phyloP scores from a whole-genome alignment of 2,113 vertebrate genomes.

The Enhydra lutris region DNA sequence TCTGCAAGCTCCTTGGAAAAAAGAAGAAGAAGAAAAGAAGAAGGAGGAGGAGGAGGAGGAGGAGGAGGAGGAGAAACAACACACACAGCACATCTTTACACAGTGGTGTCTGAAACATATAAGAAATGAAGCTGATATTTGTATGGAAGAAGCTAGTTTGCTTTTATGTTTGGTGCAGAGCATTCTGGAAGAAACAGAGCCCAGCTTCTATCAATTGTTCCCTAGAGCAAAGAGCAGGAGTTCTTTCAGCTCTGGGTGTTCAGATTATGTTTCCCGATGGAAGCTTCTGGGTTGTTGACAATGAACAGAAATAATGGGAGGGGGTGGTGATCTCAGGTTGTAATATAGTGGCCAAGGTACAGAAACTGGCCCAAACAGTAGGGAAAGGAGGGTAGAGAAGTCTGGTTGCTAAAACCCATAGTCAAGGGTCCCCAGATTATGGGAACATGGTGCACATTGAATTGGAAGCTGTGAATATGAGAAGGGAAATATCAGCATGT shows the following conservation, averaged over 20 bases:
- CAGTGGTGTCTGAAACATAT: fast-evolving
- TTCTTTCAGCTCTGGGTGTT: neutral
- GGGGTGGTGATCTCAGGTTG: neutral
- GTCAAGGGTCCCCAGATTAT: neutral
- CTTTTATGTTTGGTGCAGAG: neutral
- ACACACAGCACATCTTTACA: too few species aligned
- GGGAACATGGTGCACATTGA: fast-evolving
- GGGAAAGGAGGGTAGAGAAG: too few species aligned
- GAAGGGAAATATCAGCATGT: neutral
- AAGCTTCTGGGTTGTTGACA: neutral
- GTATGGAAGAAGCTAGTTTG: neutral
- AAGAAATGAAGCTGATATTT: neutral
- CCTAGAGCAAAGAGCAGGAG: neutral
- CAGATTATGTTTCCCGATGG: neutral
- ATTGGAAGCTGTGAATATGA: neutral
- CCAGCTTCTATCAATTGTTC: neutral
- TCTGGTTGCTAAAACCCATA: fast-evolving
- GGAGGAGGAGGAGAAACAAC: neutral
- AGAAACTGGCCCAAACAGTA: neutral
- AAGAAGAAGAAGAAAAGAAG: neutral
- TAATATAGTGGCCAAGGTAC: neutral
- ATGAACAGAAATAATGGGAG: neutral
- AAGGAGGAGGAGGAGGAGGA: too few species aligned
- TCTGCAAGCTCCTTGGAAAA: neutral
- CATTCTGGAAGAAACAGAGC: neutral